A percentile compares a stretch with the other conserved stretches of the same genome.
Evolutionary conservation across 92 coral and sea anemone species (phyloP).

Genomic region (Metridium senile): DNA sequence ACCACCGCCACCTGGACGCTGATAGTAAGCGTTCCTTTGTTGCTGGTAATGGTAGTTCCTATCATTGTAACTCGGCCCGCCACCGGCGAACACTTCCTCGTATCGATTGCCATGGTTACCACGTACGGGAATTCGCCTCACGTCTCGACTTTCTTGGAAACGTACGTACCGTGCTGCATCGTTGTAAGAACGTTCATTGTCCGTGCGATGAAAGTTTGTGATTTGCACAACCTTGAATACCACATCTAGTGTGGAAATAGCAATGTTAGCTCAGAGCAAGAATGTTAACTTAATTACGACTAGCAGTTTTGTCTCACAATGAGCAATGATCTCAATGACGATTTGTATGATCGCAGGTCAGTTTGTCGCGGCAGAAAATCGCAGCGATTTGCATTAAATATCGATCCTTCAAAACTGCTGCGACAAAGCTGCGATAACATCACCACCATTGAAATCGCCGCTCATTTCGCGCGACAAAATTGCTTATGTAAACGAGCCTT

Average conservation of each 20-base stretch:
- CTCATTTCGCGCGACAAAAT: too few relatives aligned
- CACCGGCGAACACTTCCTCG: not conserved
- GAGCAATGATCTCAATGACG: too few relatives aligned
- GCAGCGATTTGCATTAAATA: too few relatives aligned
- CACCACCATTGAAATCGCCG: too few relatives aligned
- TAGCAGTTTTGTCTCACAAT: too few relatives aligned
- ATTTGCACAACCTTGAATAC: not conserved
- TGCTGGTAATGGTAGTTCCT: constrained; percentile 28
- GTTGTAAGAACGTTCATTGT: constrained; percentile 13
- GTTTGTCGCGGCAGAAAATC: too few relatives aligned
- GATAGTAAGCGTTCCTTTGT: constrained; percentile 34
- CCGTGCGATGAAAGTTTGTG: not conserved
- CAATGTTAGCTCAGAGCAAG: too few relatives aligned
- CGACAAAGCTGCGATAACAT: too few relatives aligned
- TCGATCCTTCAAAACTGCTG: too few relatives aligned
- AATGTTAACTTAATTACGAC: too few relatives aligned
- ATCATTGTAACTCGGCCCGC: constrained; percentile 22
- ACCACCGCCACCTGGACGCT: not conserved
- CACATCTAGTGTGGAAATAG: constrained; percentile 3
- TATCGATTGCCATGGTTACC: constrained; percentile 1
- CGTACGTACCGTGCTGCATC: constrained; percentile 1
- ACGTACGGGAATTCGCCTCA: constrained; percentile 13
- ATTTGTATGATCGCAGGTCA: too few relatives aligned
- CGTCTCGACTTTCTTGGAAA: not conserved
- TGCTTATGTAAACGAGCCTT: too few relatives aligned